Evolutionary conservation across 2,113 vertebrate genomes (phyloP).

Genomic region (Sterrhoptilus dennistouni): DNA sequence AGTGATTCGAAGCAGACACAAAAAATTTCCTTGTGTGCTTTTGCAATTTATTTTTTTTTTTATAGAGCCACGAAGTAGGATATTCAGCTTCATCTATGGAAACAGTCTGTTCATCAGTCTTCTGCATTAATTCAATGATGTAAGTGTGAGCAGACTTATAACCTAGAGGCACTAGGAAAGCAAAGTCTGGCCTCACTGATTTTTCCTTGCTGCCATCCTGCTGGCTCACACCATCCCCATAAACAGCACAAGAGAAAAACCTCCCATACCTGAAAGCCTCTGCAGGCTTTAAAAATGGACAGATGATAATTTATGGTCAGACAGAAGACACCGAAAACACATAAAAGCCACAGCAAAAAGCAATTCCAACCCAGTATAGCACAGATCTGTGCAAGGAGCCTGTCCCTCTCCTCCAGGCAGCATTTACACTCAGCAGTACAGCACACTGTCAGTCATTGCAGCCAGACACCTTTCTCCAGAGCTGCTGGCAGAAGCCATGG

Average conservation of each 20-base stretch:
- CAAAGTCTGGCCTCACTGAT: neutral
- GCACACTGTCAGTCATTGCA: accelerated
- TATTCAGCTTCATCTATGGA: neutral
- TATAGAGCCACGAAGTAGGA: neutral
- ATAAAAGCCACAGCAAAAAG: neutral
- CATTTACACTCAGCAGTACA: neutral
- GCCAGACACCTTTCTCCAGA: neutral
- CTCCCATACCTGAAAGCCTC: neutral
- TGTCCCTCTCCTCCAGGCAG: neutral
- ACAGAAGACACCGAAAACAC: neutral
- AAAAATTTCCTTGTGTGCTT: neutral
- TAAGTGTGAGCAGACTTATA: neutral
- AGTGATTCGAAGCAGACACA: neutral
- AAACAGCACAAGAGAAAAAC: neutral
- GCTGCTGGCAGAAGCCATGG: neutral
- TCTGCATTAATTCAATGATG: neutral
- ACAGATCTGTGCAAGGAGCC: neutral
- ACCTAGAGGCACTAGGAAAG: neutral
- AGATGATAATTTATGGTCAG: neutral
- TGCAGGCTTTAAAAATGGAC: neutral
- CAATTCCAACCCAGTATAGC: accelerated
- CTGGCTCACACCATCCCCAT: neutral
- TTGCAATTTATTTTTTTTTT: neutral
- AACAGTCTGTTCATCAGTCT: neutral
- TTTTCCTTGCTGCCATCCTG: neutral